These are phyloP conservation scores for Hippolais icterina DNA, from an alignment of 2,113 vertebrate genomes.

Conservation along the genomic window DNA sequence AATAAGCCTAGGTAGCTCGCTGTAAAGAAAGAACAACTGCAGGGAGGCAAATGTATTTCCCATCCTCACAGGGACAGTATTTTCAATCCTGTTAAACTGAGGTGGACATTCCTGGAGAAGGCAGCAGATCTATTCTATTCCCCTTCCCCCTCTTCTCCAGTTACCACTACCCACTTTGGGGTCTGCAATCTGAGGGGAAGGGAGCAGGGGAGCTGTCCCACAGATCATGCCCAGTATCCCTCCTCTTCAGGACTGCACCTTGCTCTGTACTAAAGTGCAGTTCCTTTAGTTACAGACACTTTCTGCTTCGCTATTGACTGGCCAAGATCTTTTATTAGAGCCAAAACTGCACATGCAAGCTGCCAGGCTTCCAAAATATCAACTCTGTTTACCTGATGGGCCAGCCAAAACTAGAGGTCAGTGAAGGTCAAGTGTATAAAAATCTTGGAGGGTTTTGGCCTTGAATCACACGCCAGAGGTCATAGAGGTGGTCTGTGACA, in stretches of 20 bases:
- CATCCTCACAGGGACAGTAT: neutral
- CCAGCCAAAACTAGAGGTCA: constrained; percentile 22
- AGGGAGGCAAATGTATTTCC: neutral
- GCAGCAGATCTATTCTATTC: neutral
- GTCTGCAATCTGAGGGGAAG: neutral
- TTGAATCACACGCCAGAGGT: neutral
- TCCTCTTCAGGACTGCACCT: neutral
- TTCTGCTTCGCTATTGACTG: neutral
- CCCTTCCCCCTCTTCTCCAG: neutral
- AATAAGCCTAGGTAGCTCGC: neutral
- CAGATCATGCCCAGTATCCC: no score
- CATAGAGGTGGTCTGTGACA: neutral
- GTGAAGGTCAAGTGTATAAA: neutral
- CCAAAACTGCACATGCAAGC: neutral
- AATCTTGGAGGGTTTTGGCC: neutral
- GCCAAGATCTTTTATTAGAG: constrained; percentile 1
- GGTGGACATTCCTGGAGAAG: neutral
- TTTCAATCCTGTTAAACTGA: neutral
- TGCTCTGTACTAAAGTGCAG: neutral
- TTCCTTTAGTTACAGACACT: neutral
- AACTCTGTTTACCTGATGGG: neutral
- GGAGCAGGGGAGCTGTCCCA: neutral
- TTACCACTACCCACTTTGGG: neutral
- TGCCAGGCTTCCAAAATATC: constrained; percentile 22
- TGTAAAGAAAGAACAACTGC: neutral